phyloP scores from a whole-genome alignment of 2,888 invertebrate genomes.

The Dromius quadrimaculatus region DNA sequence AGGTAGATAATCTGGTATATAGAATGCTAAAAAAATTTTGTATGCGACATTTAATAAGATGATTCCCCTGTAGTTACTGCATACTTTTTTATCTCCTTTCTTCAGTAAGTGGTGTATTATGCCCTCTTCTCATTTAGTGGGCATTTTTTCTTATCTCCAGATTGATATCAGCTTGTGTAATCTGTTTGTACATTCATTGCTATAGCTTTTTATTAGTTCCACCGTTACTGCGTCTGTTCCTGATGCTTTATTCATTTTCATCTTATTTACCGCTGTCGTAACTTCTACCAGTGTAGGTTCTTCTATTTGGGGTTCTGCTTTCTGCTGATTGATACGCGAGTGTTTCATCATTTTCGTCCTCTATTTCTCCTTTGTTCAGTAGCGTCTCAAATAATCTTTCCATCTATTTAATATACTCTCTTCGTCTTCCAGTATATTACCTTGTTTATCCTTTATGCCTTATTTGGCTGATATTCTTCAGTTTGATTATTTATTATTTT shows the following conservation, averaged over 20 bases:
- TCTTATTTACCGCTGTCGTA: background rate
- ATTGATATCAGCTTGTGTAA: too few relatives aligned
- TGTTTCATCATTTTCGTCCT: background rate
- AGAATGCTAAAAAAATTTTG: too few relatives aligned
- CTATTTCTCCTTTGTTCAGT: background rate
- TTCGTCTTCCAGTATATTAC: background rate
- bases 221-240: background rate
- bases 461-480: background rate
- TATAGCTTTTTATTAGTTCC: background rate
- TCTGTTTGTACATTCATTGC: background rate
- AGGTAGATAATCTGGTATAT: too few relatives aligned
- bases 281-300: background rate
- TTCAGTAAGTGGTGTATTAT: too few relatives aligned
- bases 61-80: too few relatives aligned
- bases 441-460: background rate
- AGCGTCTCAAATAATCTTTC: too few relatives aligned
- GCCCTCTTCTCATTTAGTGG: too few relatives aligned
- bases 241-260: background rate
- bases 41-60: too few relatives aligned
- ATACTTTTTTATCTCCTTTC: too few relatives aligned
- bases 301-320: background rate
- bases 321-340: background rate
- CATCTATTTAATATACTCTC: background rate
- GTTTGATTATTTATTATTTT: background rate
- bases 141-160: too few relatives aligned